Evolutionary conservation across 2,888 invertebrate genomes (phyloP).

Genomic region (Cetonia aurata): DNA sequence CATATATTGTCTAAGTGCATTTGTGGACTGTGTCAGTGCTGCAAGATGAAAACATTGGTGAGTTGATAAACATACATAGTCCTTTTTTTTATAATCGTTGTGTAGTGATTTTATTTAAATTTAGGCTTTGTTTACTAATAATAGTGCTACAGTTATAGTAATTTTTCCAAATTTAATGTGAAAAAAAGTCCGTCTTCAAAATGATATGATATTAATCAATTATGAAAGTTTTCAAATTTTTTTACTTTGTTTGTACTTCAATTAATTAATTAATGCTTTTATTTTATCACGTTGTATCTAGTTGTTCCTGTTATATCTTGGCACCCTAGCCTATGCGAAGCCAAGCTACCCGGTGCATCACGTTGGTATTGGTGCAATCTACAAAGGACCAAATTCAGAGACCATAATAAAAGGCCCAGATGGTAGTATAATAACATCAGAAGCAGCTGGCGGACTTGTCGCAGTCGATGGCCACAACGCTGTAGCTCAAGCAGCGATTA

Average conservation of each 20-base stretch:
- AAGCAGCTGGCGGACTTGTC: slow-evolving; percentile 57
- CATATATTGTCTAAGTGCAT: slow-evolving; percentile 40
- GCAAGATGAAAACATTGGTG: slow-evolving; percentile 43
- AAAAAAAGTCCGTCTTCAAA: too few species aligned
- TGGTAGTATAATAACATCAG: slow-evolving; percentile 62
- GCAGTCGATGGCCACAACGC: slow-evolving; percentile 42
- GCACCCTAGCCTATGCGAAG: slow-evolving; percentile 33
- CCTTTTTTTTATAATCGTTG: neutral
- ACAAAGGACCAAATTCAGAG: slow-evolving; percentile 61
- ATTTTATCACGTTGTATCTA: slow-evolving; percentile 18
- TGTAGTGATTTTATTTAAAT: neutral
- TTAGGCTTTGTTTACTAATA: neutral
- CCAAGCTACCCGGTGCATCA: slow-evolving; percentile 55
- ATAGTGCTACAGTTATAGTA: neutral
- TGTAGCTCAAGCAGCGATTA: slow-evolving; percentile 31
- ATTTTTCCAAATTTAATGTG: neutral
- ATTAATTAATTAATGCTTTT: too few species aligned
- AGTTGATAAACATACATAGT: slow-evolving; percentile 16
- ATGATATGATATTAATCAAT: too few species aligned
- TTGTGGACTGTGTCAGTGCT: slow-evolving; percentile 17
- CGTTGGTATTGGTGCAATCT: slow-evolving; percentile 61
- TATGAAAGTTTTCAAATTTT: too few species aligned
- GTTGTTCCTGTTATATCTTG: slow-evolving; percentile 36
- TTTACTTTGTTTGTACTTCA: too few species aligned
- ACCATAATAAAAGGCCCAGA: slow-evolving; percentile 65